These are phyloP conservation scores for Phalera bucephala DNA, from an alignment of 2,888 invertebrate species.

Conservation along the genomic window DNA sequence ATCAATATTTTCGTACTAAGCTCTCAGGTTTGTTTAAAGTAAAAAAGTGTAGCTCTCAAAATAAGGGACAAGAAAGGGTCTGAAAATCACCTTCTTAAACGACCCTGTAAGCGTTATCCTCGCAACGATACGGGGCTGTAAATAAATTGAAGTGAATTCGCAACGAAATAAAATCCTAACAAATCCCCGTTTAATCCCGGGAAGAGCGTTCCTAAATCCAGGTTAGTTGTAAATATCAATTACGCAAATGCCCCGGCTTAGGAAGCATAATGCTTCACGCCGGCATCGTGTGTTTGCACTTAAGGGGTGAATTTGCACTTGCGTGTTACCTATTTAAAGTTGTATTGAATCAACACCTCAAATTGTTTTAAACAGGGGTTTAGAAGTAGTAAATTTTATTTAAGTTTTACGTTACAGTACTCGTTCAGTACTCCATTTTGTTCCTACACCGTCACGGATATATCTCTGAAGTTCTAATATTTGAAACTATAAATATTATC, in stretches of 20 bases:
- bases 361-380: constrained; percentile 5
- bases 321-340: constrained; percentile 13
- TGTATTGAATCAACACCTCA: background rate
- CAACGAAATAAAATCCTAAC: constrained; percentile 67
- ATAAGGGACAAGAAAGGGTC: too few species aligned
- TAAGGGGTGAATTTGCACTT: constrained; percentile 41
- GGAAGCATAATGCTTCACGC: constrained; percentile 48
- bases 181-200: constrained; percentile 73
- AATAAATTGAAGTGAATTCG: constrained; percentile 74
- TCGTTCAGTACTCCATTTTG: too few species aligned
- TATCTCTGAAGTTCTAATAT: too few species aligned
- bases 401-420: too few species aligned
- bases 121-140: constrained; percentile 44
- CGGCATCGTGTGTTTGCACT: constrained; percentile 30
- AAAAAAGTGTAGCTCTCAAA: too few species aligned
- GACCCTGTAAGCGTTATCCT: constrained; percentile 53
- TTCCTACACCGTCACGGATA: too few species aligned
- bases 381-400: too few species aligned
- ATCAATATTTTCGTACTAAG: too few species aligned
- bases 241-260: constrained; percentile 75
- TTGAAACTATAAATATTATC: too few species aligned
- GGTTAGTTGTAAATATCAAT: constrained; percentile 83
- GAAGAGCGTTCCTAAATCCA: constrained; percentile 70
- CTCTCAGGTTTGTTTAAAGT: too few species aligned
- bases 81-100: constrained; percentile 31